Conservation (phyloP, 2,888 invertebrate genomes). For the Lydus trimaculatus region DNA sequence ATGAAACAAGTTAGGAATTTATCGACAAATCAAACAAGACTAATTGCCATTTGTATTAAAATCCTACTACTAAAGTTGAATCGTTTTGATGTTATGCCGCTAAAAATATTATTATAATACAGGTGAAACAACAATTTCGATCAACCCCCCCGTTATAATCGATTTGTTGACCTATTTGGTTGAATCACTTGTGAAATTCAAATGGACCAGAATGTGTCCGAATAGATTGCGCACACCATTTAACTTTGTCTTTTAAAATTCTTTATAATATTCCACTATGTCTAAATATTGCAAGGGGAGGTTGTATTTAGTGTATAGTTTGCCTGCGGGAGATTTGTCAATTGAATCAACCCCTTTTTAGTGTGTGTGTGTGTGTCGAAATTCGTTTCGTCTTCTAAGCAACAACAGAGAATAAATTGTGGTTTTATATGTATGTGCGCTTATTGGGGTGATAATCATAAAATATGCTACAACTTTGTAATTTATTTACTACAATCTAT, state of each 20-base stretch:
- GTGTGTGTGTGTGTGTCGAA: too few relatives aligned
- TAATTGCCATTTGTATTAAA: not conserved
- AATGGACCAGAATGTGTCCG: not conserved
- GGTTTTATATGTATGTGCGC: not conserved
- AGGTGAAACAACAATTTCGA: not conserved
- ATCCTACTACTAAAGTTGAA: not conserved
- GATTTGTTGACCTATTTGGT: not conserved
- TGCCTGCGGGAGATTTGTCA: conserved; percentile 2
- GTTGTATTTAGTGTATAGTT: not conserved
- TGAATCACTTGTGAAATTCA: not conserved
- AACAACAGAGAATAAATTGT: not conserved
- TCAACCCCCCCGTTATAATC: not conserved
- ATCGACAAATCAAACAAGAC: not conserved
- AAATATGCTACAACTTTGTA: not conserved
- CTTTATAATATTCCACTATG: not conserved
- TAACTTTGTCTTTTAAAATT: not conserved
- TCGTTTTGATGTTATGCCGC: not conserved
- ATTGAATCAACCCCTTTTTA: not conserved
- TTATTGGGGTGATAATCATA: not conserved
- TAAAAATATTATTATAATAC: not conserved
- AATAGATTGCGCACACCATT: conserved; percentile 1
- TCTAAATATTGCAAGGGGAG: not conserved
- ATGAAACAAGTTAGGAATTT: not conserved
- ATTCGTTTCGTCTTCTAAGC: too few relatives aligned
- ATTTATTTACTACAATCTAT: too few relatives aligned